Evolutionary conservation across 2,797 vertebrate species (phyloP).

Genomic region (Chaunax sp.): DNA sequence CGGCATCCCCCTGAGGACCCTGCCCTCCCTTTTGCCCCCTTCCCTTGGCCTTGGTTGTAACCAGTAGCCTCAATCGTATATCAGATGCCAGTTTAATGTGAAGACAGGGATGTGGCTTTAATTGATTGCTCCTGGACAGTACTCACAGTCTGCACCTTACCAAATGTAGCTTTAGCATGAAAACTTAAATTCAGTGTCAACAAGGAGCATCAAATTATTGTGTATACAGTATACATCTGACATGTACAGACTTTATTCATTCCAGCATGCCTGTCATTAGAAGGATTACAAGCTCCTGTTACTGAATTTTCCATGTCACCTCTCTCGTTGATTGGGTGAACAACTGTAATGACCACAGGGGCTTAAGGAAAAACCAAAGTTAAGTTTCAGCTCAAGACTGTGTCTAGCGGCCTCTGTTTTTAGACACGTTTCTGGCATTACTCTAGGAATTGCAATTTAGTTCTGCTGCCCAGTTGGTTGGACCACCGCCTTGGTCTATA

Average conservation of each 20-base stretch:
- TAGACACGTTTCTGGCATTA: background rate
- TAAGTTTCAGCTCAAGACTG: slow-evolving; percentile 16
- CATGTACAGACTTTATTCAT: slow-evolving; percentile 29
- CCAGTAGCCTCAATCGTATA: slow-evolving; percentile 65
- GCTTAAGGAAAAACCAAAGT: slow-evolving; percentile 4
- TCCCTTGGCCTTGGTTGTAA: slow-evolving; percentile 62
- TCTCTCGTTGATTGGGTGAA: slow-evolving; percentile 45
- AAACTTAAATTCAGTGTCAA: slow-evolving; percentile 21
- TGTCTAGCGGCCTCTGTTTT: background rate
- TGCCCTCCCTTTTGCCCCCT: slow-evolving; percentile 46
- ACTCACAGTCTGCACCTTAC: background rate
- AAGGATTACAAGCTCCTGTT: slow-evolving; percentile 59
- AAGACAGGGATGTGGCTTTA: slow-evolving; percentile 63
- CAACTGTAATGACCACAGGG: slow-evolving; percentile 48
- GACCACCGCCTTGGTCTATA: background rate
- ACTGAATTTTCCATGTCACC: slow-evolving; percentile 46
- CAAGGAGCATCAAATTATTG: slow-evolving; percentile 12
- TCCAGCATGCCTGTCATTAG: slow-evolving; percentile 49
- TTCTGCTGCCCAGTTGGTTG: no score
- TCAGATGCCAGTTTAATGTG: slow-evolving; percentile 69
- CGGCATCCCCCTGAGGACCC: slow-evolving; percentile 70
- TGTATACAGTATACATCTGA: slow-evolving; percentile 1
- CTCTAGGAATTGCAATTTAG: background rate
- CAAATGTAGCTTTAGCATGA: slow-evolving; percentile 8
- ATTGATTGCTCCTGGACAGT: slow-evolving; percentile 54